These are phyloP conservation scores for Copidosoma aretas DNA, from an alignment of 2,888 invertebrate species.

Conservation along the genomic window DNA sequence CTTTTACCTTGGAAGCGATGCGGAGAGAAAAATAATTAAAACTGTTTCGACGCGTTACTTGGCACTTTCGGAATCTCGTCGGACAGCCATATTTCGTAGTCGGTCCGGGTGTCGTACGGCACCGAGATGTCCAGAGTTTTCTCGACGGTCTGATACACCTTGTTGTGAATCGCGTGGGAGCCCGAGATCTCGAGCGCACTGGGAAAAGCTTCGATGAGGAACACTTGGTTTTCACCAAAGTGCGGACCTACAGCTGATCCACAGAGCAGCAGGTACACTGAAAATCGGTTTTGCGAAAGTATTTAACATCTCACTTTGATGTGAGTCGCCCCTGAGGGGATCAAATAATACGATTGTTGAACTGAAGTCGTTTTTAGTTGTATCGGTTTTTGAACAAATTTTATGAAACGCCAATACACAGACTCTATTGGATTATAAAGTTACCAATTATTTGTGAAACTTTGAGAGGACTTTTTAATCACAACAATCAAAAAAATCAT, in stretches of 20 bases:
- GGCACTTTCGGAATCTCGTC: slow-evolving; percentile 48
- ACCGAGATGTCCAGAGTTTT: slow-evolving; percentile 45
- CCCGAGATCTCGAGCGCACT: slow-evolving; percentile 45
- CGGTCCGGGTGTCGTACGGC: slow-evolving; percentile 46
- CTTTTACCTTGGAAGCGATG: too few relatives aligned
- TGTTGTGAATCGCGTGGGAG: slow-evolving; percentile 47
- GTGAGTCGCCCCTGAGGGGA: too few relatives aligned
- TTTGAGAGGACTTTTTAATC: too few relatives aligned
- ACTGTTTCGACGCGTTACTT: slow-evolving; percentile 41
- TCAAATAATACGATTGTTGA: too few relatives aligned
- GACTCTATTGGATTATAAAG: too few relatives aligned
- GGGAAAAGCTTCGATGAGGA: slow-evolving; percentile 50
- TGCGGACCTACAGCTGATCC: slow-evolving; percentile 49
- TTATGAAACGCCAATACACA: too few relatives aligned
- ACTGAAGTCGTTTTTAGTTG: too few relatives aligned
- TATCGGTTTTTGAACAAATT: too few relatives aligned
- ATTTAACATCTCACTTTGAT: too few relatives aligned
- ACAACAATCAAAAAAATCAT: too few relatives aligned
- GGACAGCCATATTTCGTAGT: slow-evolving; percentile 53
- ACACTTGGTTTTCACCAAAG: slow-evolving; percentile 51
- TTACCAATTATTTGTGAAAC: too few relatives aligned
- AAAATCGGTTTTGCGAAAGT: slow-evolving; percentile 5
- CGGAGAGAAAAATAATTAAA: slow-evolving; percentile 2
- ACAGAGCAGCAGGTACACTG: slow-evolving; percentile 48
- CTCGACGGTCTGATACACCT: slow-evolving; percentile 48